These are phyloP conservation scores for Apeltes quadracus DNA, from an alignment of 2,113 vertebrate genomes.

Conservation along the genomic window DNA sequence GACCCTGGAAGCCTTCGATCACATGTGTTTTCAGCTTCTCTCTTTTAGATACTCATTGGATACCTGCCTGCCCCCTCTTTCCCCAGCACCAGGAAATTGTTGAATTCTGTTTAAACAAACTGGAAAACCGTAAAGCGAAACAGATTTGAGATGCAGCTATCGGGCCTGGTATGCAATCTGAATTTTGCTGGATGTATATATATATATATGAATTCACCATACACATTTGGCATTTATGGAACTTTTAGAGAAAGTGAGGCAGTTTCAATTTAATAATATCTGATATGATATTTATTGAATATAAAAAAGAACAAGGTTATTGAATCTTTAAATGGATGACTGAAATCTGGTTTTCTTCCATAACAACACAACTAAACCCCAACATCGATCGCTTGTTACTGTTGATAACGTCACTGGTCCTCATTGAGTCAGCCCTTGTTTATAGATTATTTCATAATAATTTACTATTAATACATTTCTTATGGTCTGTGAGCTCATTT, in stretches of 20 bases:
- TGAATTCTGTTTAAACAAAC: not conserved
- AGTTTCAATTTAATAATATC: not conserved
- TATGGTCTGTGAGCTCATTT: not conserved
- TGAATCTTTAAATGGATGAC: not conserved
- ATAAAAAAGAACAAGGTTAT: not conserved
- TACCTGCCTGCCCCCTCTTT: constrained; percentile 12
- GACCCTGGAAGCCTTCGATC: too few species aligned
- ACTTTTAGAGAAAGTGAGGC: not conserved
- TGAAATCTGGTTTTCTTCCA: not conserved
- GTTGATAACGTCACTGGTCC: not conserved
- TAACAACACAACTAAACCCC: not conserved
- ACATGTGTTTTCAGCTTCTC: not conserved
- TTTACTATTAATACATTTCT: not conserved
- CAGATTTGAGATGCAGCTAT: not conserved
- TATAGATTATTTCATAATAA: not conserved
- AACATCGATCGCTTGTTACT: not conserved
- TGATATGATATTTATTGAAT: not conserved
- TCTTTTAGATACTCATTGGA: not conserved
- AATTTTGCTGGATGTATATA: not conserved
- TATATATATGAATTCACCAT: not conserved
- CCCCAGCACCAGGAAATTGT: not conserved
- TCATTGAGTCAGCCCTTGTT: constrained; percentile 21
- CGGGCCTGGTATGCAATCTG: not conserved
- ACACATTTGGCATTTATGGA: not conserved
- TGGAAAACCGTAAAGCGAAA: not conserved